Evolutionary conservation across 2,113 vertebrate genomes (phyloP).

Genomic region (Enhydra lutris): DNA sequence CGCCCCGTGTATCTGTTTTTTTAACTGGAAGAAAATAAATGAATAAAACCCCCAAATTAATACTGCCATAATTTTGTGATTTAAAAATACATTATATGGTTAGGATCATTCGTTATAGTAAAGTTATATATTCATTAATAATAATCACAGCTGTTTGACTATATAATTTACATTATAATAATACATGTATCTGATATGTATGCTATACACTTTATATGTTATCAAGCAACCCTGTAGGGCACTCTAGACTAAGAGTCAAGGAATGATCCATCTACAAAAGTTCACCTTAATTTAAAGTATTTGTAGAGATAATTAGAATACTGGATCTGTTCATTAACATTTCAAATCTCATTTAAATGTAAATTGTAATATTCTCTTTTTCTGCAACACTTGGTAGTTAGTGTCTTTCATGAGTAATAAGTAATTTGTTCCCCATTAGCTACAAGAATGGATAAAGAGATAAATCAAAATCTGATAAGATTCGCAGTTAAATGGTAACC

Average conservation of each 20-base stretch:
- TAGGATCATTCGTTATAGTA: not conserved
- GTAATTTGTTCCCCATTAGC: slow-evolving; percentile 85
- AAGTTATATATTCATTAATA: not conserved
- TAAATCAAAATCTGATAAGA: slow-evolving; percentile 79
- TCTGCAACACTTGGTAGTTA: slow-evolving; percentile 84
- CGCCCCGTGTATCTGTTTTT: not conserved
- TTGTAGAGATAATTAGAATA: slow-evolving; percentile 88
- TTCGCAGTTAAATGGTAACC: slow-evolving; percentile 72
- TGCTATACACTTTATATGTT: not conserved
- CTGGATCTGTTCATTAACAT: slow-evolving; percentile 87
- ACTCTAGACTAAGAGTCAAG: slow-evolving; percentile 51
- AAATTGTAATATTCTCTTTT: slow-evolving; percentile 89
- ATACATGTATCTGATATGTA: not conserved
- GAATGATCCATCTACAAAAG: slow-evolving; percentile 79
- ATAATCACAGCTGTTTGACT: not conserved
- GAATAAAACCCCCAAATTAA: not conserved
- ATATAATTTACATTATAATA: not conserved
- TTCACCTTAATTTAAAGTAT: slow-evolving; percentile 85
- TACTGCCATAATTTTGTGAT: not conserved
- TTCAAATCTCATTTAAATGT: slow-evolving; percentile 91
- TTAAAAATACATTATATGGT: not conserved
- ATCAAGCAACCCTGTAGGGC: not conserved
- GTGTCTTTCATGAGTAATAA: slow-evolving; percentile 88
- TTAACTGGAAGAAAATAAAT: not conserved
- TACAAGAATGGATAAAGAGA: slow-evolving; percentile 78